These are phyloP conservation scores for Tinamus major DNA, from an alignment of 2,797 vertebrate genomes.

Conservation along the genomic window DNA sequence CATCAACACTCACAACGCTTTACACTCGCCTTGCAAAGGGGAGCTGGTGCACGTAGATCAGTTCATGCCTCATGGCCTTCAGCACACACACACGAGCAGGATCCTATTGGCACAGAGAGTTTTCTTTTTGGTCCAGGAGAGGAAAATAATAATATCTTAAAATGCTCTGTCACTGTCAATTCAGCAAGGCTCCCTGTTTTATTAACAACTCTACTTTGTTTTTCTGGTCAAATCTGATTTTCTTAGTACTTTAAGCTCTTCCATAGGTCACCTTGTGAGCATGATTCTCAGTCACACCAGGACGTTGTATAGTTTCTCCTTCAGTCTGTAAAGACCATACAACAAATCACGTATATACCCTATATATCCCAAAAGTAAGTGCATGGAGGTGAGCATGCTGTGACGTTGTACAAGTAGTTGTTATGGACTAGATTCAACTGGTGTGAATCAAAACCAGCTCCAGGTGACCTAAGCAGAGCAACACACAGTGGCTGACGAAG, in stretches of 20 bases:
- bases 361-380: not conserved
- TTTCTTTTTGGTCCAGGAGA: not conserved
- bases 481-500: not conserved
- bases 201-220: not conserved
- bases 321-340: not conserved
- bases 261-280: not conserved
- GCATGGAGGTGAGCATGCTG: not conserved
- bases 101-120: not conserved
- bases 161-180: not conserved
- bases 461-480: not conserved
- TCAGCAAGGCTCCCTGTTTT: not conserved
- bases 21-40: not conserved
- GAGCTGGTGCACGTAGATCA: not conserved
- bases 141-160: not conserved
- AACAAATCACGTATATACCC: not conserved
- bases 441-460: not conserved
- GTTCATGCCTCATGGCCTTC: not conserved
- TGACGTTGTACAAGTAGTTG: not conserved
- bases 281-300: not conserved
- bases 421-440: not conserved
- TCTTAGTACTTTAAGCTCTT: not conserved
- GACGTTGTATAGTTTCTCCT: not conserved
- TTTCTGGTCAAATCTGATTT: not conserved
- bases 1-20: not conserved
- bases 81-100: not conserved